A percentile compares a stretch with the other conserved stretches of the same genome.
Evolutionary conservation across 1,140 invertebrate species (phyloP).

Genomic region (Heliconius melpomene): DNA sequence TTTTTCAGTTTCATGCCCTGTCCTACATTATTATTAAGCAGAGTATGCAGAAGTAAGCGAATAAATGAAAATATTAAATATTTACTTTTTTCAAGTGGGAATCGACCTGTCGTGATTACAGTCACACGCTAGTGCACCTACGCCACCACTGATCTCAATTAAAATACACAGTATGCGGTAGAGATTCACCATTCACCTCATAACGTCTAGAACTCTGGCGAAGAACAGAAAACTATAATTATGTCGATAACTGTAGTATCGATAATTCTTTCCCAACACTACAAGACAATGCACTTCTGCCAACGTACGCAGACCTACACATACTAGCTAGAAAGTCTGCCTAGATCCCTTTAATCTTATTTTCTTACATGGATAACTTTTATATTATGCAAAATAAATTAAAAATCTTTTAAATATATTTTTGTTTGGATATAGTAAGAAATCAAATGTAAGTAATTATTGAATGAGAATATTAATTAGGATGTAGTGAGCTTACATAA

Average conservation of each 20-base stretch:
- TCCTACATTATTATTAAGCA: too few relatives aligned
- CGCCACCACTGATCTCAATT: too few relatives aligned
- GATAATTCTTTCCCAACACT: conserved; percentile 26
- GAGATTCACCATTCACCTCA: too few relatives aligned
- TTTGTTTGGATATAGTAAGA: not conserved
- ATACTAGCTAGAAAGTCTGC: conserved; percentile 15
- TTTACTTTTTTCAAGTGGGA: too few relatives aligned
- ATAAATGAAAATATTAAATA: too few relatives aligned
- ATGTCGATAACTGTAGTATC: not conserved
- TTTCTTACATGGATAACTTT: conserved; percentile 8
- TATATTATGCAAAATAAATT: not conserved
- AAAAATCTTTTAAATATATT: not conserved
- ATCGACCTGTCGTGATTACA: too few relatives aligned
- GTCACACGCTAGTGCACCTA: too few relatives aligned
- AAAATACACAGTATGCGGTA: too few relatives aligned
- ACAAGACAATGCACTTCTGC: conserved; percentile 28
- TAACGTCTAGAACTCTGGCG: too few relatives aligned
- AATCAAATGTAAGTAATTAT: not conserved
- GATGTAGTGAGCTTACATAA: not conserved
- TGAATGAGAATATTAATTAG: not conserved
- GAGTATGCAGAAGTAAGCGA: too few relatives aligned
- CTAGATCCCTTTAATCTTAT: conserved; percentile 30
- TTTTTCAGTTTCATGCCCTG: too few relatives aligned
- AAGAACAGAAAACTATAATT: too few relatives aligned
- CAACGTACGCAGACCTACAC: conserved; percentile 27